Base-by-base conservation (phyloP, 2,888 invertebrate genomes). In the Lymantria monacha region DNA sequence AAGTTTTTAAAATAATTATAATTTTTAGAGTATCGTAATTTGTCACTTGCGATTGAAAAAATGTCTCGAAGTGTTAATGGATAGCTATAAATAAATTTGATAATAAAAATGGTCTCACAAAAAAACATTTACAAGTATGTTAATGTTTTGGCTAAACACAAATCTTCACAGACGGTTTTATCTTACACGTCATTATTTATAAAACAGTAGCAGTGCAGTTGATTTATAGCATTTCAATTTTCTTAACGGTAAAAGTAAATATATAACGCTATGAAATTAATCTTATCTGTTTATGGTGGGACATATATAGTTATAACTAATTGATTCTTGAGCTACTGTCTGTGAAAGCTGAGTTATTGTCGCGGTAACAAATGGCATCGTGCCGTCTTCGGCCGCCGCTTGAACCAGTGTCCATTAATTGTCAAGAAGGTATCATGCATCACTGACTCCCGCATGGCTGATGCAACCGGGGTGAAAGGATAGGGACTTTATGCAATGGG, bases 391-490 rank as follows among this genome's bases (percentile, higher is more conserved):
- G 44, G 41, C 41, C 37, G 42, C 42, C 42, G 30, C 41, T 44
- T 44, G 30, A 42, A 30, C 42, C 30, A 30, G 40, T 31, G 40
- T 37, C 43, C 37, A 42, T 46, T 46, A 46, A 43, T 49, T 53
- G 49, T 53, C 49, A 43, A 33, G 30, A 43, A 40, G 46, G 66
- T 62, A 68, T 70, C 72, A 74, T 70, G 76, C 69, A 68, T 65
- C 71, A 66, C 57, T 70, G 72, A 67, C 72, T 61, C 63, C 55
- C 54, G 51, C 49, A 58, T 66, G 54, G 22, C 54, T 62, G 62
- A 71, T 67, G 65, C 62, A 61, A 65, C 57, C 37, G 48, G 58
- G 53, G 60, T 65, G 63, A 68, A 68, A 68, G 61, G 63, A 66
- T 46, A 41, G 49, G 42, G 31, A 56, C 42, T 48, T 57, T 66